These are phyloP conservation scores for Meiosimyza decipiens DNA, from an alignment of 2,888 invertebrate species.

Conservation along the genomic window DNA sequence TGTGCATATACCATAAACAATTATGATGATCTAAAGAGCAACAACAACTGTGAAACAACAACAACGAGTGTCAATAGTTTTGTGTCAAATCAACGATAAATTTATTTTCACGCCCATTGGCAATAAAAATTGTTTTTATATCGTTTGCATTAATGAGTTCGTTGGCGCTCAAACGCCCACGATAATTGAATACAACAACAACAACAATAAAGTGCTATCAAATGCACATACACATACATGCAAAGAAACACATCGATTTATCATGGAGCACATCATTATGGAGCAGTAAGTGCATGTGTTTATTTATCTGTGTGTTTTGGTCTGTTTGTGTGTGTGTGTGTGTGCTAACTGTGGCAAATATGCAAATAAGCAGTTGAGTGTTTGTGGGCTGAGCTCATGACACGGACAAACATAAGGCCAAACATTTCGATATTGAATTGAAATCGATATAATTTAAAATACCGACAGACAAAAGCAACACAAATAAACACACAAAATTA, in stretches of 20 bases:
- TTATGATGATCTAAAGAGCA: too few species aligned
- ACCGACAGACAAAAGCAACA: not conserved
- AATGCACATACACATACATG: too few species aligned
- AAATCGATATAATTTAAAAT: conserved; percentile 35
- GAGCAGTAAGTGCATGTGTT: conserved; percentile 8
- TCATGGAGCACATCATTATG: not conserved
- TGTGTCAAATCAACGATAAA: conserved; percentile 30
- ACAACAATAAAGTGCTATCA: conserved; percentile 17
- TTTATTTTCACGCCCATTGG: conserved; percentile 43
- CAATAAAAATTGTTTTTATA: conserved; percentile 41
- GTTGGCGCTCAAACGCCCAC: conserved; percentile 42
- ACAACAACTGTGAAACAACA: not conserved
- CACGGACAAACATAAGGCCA: conserved; percentile 27
- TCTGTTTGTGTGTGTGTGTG: conserved; percentile 17
- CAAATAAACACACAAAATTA: conserved; percentile 20
- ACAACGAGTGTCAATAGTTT: conserved; percentile 38
- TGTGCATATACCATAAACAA: too few species aligned
- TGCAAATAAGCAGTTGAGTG: conserved; percentile 27
- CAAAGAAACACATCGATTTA: not conserved
- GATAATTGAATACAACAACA: conserved; percentile 43
- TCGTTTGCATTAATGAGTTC: conserved; percentile 42
- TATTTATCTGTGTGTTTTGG: not conserved
- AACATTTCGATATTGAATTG: conserved; percentile 31
- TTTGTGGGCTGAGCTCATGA: conserved; percentile 23
- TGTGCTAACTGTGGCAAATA: conserved; percentile 18